Percentiles rank a stretch among this genome's conserved stretches.
These are phyloP conservation scores for Tringa solitaria DNA, from an alignment of 2,113 vertebrate genomes.

Conservation along the genomic window DNA sequence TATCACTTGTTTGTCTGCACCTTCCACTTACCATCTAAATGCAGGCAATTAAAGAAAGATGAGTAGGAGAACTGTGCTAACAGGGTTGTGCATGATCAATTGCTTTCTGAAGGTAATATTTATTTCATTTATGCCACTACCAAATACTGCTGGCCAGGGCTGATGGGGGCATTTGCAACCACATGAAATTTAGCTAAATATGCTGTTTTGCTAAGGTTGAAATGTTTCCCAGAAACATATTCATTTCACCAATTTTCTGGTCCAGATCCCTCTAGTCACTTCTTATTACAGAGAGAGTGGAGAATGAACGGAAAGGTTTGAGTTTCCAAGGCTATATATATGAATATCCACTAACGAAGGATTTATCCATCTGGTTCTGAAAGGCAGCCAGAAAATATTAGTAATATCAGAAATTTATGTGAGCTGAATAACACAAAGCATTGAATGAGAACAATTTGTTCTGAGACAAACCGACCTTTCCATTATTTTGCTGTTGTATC, in stretches of 20 bases:
- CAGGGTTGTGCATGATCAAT: not conserved
- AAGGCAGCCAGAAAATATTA: not conserved
- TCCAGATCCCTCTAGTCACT: not conserved
- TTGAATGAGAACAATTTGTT: not conserved
- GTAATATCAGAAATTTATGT: not conserved
- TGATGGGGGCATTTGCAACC: not conserved
- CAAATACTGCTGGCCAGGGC: not conserved
- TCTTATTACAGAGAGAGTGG: not conserved
- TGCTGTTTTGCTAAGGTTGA: not conserved
- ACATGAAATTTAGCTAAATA: not conserved
- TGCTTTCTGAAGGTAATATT: not conserved
- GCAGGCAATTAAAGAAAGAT: not conserved
- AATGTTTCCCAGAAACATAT: not conserved
- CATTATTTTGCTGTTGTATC: not conserved
- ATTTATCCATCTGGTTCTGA: not conserved
- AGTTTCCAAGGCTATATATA: not conserved
- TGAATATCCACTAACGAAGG: not conserved
- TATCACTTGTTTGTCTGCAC: not conserved
- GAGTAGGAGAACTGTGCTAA: not conserved
- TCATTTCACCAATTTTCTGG: not conserved
- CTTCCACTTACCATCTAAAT: not conserved
- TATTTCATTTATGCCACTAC: not conserved
- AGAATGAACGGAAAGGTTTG: not conserved
- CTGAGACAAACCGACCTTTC: not conserved
- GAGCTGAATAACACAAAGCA: not conserved